These are phyloP conservation scores for Lordiphosa mommai DNA, from an alignment of 1,140 invertebrate species.

Conservation along the genomic window DNA sequence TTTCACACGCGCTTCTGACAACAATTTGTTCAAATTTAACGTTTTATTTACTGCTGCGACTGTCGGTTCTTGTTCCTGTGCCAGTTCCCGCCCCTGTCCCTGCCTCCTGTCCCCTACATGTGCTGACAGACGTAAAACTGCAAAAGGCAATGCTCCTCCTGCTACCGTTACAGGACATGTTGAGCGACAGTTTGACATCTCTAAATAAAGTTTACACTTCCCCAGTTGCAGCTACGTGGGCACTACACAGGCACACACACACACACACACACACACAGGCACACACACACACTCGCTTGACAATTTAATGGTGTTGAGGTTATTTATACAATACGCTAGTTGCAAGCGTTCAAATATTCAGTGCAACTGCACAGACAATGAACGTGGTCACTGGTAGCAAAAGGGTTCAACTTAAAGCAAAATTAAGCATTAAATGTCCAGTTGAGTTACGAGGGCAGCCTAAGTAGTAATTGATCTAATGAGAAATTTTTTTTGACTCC, in stretches of 20 bases:
- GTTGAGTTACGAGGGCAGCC: too few relatives aligned
- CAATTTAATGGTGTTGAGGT: constrained; percentile 76
- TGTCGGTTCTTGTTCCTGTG: constrained; percentile 18
- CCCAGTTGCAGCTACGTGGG: constrained; percentile 34
- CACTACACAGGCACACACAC: constrained; percentile 5
- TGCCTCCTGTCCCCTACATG: neutral
- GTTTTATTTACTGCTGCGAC: constrained; percentile 67
- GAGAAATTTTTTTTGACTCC: too few relatives aligned
- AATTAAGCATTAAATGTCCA: neutral
- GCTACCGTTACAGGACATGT: constrained; percentile 19
- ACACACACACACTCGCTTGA: constrained; percentile 53
- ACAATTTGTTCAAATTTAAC: constrained; percentile 77
- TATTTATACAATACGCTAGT: constrained; percentile 70
- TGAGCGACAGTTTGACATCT: constrained; percentile 74
- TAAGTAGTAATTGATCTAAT: too few relatives aligned
- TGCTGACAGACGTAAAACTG: constrained; percentile 24
- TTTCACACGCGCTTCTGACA: constrained; percentile 54
- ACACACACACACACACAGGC: constrained; percentile 1
- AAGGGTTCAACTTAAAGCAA: neutral
- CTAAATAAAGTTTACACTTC: constrained; percentile 74
- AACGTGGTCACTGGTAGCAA: neutral
- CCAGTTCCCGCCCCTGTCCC: neutral
- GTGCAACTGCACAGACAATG: constrained; percentile 49
- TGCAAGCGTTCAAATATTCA: constrained; percentile 62
- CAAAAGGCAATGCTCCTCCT: constrained; percentile 9